phyloP scores from a whole-genome alignment of 1,140 invertebrate genomes.

The Aphelinus atriplicis region DNA sequence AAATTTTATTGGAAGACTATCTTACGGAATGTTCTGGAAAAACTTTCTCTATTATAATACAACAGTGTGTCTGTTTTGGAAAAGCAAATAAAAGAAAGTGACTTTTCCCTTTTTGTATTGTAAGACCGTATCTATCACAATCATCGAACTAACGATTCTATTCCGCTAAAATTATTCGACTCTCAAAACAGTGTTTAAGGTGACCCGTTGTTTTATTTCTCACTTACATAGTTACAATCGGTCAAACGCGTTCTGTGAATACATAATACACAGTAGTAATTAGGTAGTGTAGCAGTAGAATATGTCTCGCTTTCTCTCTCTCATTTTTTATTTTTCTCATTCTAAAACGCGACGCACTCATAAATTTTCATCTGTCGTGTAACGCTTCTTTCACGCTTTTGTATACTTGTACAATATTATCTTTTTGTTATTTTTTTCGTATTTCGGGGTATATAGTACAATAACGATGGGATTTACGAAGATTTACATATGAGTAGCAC shows the following conservation, averaged over 20 bases:
- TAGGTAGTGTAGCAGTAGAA: conserved; percentile 37
- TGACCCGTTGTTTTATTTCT: conserved; percentile 26
- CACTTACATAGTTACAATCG: conserved; percentile 40
- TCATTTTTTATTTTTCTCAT: conserved; percentile 30
- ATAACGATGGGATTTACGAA: conserved; percentile 60
- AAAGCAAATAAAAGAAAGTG: conserved; percentile 12
- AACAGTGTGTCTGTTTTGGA: conserved; percentile 9
- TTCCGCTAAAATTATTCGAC: background rate
- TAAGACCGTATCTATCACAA: conserved; percentile 17
- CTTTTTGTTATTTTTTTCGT: conserved; percentile 32
- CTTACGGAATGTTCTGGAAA: conserved; percentile 40
- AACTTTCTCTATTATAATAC: conserved; percentile 22
- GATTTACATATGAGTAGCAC: conserved; percentile 60
- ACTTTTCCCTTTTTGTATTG: conserved; percentile 1
- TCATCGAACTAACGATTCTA: conserved; percentile 8
- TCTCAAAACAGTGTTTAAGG: conserved; percentile 28
- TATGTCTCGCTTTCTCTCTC: conserved; percentile 40
- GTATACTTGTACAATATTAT: conserved; percentile 49
- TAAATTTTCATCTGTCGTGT: conserved; percentile 7
- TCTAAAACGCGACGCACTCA: conserved; percentile 36
- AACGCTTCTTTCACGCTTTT: conserved; percentile 39
- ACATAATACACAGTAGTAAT: conserved; percentile 29
- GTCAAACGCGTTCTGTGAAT: conserved; percentile 35
- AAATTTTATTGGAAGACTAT: conserved; percentile 44
- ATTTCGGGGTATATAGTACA: conserved; percentile 56